These are phyloP conservation scores for Chlorodrepanis virens DNA, from an alignment of 2,113 vertebrate genomes.

Conservation along the genomic window DNA sequence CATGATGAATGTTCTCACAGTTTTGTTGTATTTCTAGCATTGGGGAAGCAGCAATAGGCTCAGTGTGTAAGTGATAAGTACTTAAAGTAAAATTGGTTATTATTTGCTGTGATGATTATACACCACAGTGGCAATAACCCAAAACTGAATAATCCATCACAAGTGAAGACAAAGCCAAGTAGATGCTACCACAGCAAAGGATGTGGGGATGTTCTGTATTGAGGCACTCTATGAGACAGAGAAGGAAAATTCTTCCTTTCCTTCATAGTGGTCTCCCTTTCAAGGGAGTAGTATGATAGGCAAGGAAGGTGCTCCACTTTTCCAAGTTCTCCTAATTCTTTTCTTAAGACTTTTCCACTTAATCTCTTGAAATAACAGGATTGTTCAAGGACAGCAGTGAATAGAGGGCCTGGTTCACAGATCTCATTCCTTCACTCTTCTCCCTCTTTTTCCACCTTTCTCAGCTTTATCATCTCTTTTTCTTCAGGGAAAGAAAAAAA, in stretches of 20 bases:
- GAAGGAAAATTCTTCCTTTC: not conserved
- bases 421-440: not conserved
- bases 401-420: not conserved
- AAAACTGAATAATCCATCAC: not conserved
- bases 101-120: not conserved
- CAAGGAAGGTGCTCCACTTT: not conserved
- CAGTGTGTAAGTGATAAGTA: not conserved
- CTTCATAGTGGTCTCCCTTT: not conserved
- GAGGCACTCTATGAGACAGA: not conserved
- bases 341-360: not conserved
- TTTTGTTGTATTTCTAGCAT: not conserved
- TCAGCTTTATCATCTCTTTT: not conserved
- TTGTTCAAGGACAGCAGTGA: not conserved
- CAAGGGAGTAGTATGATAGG: not conserved
- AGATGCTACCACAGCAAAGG: not conserved
- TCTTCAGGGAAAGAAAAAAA: not conserved
- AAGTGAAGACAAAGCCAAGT: not conserved
- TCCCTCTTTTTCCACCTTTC: not conserved
- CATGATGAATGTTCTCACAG: not conserved
- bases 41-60: not conserved
- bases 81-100: not conserved
- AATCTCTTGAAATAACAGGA: not conserved
- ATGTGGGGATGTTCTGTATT: not conserved
- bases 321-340: not conserved
- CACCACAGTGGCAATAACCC: not conserved